Base-by-base conservation (phyloP, 2,113 vertebrate species). In the Uria aalge region DNA sequence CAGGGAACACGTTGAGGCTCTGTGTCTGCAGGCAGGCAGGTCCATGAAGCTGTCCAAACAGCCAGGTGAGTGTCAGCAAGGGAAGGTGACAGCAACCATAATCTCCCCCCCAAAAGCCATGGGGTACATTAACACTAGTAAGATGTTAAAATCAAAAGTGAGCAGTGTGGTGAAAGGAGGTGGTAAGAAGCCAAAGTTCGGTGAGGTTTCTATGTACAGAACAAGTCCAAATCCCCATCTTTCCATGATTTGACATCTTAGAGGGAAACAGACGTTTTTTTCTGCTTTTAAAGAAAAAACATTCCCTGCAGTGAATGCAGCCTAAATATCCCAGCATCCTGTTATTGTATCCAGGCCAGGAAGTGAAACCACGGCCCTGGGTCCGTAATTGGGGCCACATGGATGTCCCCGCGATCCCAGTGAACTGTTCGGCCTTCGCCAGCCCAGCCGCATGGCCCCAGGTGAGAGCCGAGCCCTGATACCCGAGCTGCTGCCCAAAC, bases 371-470 rank as follows among this genome's bases (percentile, higher is more conserved):
- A 3, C 68, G 84, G 73, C 57, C 60, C 83, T 30, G 48, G 57
- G 43, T 53, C 53, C 53, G 41, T 95, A 96, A 97, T 50, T 91
- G 86, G 84, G 93, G 76, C 94, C 89, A 96, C 91, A 91, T 89
- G 91, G 86, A 50, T 6, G 7, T 82, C 92, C 83, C 53, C 2
- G 20, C 0, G 5, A 56, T 72, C 3, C 0, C 0, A 0, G 11
- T 26, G 53, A 62, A 60, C 56, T 7, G 38, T 36, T 53, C 56
- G 22, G 71, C 4, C 56, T 56, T 32, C 40, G 23, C 8, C 64
- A 81, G 79, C 66, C 30, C 68, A 40, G 32, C 20, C 64, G 36
- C 1, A 6, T 1, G 15, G 72, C 69, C 47, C 57, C 82, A 74
- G 88, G 75, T 83, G 63, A 68, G 43, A 72, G 60, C 76, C 34